Evolutionary conservation across 1,140 invertebrate genomes (phyloP).

Genomic region (Sycophila sp.): DNA sequence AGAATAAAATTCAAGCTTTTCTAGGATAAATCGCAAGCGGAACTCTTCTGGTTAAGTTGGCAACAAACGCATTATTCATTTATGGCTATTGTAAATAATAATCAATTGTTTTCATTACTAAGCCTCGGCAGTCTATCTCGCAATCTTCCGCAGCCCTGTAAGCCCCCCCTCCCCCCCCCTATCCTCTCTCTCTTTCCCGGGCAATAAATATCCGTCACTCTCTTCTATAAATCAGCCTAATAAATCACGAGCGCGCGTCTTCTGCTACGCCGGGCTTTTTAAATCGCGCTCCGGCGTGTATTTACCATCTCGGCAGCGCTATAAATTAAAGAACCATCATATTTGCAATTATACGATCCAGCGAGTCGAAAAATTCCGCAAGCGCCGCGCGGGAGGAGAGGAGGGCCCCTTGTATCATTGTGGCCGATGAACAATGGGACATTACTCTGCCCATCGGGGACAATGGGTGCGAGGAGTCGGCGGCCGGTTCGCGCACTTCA

Average conservation of each 20-base stretch:
- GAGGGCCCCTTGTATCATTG: conserved; percentile 45
- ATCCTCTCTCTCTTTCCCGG: too few species aligned
- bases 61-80: too few species aligned
- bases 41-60: too few species aligned
- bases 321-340: conserved; percentile 28
- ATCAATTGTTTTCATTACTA: too few species aligned
- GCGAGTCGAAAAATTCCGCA: conserved; percentile 19
- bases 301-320: not conserved
- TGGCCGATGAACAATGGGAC: conserved; percentile 54
- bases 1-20: too few species aligned
- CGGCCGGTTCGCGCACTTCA: not conserved
- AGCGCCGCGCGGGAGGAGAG: not conserved
- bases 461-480: conserved; percentile 8
- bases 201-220: not conserved
- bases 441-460: conserved; percentile 40
- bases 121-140: too few species aligned
- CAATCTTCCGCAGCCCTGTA: too few species aligned
- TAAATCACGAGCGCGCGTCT: not conserved
- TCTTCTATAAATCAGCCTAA: not conserved
- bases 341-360: conserved; percentile 24
- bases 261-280: not conserved
- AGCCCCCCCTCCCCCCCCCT: too few species aligned
- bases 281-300: not conserved
- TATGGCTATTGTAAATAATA: too few species aligned
- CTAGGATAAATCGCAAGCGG: too few species aligned